Evolutionary conservation across 1,140 invertebrate genomes (phyloP).

Genomic region (Drosophila lowei): DNA sequence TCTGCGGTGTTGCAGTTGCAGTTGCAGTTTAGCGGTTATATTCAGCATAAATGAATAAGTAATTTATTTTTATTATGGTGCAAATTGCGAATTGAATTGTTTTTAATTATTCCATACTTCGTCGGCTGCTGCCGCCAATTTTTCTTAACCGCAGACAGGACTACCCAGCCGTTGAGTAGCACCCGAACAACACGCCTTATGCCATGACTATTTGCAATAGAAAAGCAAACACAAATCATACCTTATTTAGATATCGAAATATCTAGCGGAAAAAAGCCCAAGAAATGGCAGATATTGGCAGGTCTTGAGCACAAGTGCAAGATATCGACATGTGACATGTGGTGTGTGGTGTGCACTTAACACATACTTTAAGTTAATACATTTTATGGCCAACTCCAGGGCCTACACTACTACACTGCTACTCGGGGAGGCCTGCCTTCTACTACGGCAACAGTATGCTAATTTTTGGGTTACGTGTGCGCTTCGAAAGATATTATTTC

Average conservation of each 20-base stretch:
- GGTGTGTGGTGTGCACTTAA: conserved; percentile 58
- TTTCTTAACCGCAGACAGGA: conserved; percentile 35
- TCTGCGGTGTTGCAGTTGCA: conserved; percentile 46
- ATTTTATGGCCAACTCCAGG: conserved; percentile 42
- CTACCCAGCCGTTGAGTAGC: conserved; percentile 18
- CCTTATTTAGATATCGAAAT: too few species aligned
- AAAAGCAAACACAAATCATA: conserved; percentile 28
- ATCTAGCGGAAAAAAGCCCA: too few species aligned
- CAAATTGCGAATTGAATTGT: conserved; percentile 80
- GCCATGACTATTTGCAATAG: conserved; percentile 18
- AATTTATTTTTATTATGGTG: conserved; percentile 74
- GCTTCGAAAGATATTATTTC: conserved; percentile 37
- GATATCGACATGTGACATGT: conserved; percentile 27
- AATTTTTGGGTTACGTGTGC: conserved; percentile 56
- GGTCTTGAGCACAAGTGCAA: not conserved
- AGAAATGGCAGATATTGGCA: too few species aligned
- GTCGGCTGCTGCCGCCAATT: conserved; percentile 27
- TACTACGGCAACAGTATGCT: conserved; percentile 46
- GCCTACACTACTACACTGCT: not conserved
- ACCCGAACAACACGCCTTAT: not conserved
- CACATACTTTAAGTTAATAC: conserved; percentile 67
- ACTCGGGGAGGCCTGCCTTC: not conserved
- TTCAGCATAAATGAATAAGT: conserved; percentile 76
- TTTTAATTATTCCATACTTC: conserved; percentile 55
- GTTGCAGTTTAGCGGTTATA: conserved; percentile 71